A percentile compares a stretch with the other conserved stretches of the same genome.
Evolutionary conservation across 2,888 invertebrate species (phyloP).

Genomic region (Phengaris arion): DNA sequence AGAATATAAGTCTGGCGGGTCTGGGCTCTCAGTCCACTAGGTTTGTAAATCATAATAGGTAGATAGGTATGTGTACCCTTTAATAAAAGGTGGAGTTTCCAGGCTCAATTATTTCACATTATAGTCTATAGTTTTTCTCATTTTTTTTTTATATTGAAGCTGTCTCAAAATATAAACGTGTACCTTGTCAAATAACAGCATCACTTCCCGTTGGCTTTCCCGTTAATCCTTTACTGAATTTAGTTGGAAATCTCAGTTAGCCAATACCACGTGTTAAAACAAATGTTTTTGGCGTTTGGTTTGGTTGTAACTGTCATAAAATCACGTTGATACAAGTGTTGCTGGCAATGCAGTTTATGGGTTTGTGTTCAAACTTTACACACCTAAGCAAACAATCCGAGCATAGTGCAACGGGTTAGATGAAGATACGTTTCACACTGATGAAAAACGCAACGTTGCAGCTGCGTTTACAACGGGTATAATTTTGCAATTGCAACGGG

Average conservation of each 20-base stretch:
- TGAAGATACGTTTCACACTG: background rate
- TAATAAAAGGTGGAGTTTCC: too few species aligned
- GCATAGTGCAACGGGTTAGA: slow-evolving; percentile 48
- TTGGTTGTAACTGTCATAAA: slow-evolving; percentile 29
- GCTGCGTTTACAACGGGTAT: background rate
- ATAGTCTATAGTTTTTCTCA: too few species aligned
- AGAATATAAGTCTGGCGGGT: too few species aligned
- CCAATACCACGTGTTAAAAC: slow-evolving; percentile 30
- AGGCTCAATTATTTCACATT: too few species aligned
- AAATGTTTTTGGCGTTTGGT: slow-evolving; percentile 23
- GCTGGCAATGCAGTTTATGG: slow-evolving; percentile 56
- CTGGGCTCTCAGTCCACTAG: too few species aligned
- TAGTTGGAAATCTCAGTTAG: slow-evolving; percentile 9
- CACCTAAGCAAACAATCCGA: slow-evolving; percentile 57
- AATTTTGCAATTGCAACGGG: background rate
- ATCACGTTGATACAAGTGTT: slow-evolving; percentile 47
- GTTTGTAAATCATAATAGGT: too few species aligned
- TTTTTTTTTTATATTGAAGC: too few species aligned
- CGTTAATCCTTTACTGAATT: background rate
- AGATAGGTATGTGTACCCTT: too few species aligned
- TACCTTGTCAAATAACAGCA: too few species aligned
- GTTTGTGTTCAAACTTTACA: slow-evolving; percentile 57
- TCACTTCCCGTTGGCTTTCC: background rate
- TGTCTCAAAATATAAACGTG: too few species aligned
- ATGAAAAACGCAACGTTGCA: background rate